Percentiles rank a stretch among this genome's conserved stretches.
Evolutionary conservation across 2,888 invertebrate species (phyloP).

Genomic region (Latheticus oryzae): DNA sequence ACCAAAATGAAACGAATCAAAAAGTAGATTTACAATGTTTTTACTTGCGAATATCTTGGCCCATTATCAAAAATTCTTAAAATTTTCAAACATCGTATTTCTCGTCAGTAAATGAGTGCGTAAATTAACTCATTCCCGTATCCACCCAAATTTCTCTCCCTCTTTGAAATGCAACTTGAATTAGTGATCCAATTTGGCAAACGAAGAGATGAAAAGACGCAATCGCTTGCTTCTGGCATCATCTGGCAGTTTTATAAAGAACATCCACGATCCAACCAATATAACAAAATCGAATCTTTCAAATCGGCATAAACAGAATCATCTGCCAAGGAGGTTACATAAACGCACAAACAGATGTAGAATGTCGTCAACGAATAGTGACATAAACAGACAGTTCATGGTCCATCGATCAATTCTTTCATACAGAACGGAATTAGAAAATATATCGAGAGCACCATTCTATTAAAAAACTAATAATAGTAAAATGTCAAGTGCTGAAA

Average conservation of each 20-base stretch:
- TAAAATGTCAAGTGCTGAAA: too few relatives aligned
- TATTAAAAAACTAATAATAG: too few relatives aligned
- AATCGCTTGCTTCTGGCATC: too few relatives aligned
- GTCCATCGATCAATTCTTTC: conserved; percentile 28
- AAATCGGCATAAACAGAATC: conserved; percentile 38
- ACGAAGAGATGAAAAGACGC: conserved; percentile 1
- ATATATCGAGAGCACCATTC: too few relatives aligned
- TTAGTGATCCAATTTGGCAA: too few relatives aligned
- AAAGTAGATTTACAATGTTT: conserved; percentile 10
- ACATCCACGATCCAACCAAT: conserved; percentile 10
- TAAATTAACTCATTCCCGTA: too few relatives aligned
- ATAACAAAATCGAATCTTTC: conserved; percentile 30
- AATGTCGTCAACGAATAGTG: conserved; percentile 35
- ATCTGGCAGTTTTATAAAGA: too few relatives aligned
- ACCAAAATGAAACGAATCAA: conserved; percentile 1
- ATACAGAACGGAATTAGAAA: too few relatives aligned
- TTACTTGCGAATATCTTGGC: conserved; percentile 3
- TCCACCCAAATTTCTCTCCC: too few relatives aligned
- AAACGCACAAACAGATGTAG: conserved; percentile 39
- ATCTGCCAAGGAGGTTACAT: conserved; percentile 41
- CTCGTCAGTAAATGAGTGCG: too few relatives aligned
- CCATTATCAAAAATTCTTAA: background rate
- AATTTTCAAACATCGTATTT: conserved; percentile 1
- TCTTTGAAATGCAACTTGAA: too few relatives aligned
- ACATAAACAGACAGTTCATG: conserved; percentile 34